Evolutionary conservation across 2,113 vertebrate genomes (phyloP), one percentile per base, ranked within the genome.

Genomic region (Salvator merianae): DNA sequence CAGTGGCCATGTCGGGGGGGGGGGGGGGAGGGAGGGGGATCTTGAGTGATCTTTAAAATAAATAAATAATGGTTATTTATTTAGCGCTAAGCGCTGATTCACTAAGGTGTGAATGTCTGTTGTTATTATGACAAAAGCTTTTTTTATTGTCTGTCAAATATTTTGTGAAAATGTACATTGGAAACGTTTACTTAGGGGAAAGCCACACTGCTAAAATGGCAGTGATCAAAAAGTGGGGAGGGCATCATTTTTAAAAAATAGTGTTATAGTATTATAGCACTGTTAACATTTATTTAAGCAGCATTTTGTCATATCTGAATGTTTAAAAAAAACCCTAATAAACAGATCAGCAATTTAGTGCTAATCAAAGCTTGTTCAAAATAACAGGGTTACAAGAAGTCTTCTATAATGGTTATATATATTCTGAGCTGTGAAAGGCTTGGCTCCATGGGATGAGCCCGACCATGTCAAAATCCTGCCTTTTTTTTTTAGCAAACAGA

Each of bases 1-100:
- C 1, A 59, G 26, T 28, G 59, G 13, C 30, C 36, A n/a, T n/a
- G n/a, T n/a, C n/a, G n/a, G n/a, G n/a, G n/a, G n/a, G n/a, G n/a
- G 1, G 53, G 36, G 4, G 65, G 20, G 14, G 5, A 8, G 40
- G 16, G 3, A 16, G 3, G 16, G 55, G 4, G 59, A 55, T 26
- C 53, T 38, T 36, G 68, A n/a, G 38, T 34, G 30, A 63, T 73
- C 5, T 63, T 81, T 32, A 40, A 69, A 62, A 34, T 38, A 78
- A 38, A 71, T 70, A 59, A 59, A 82, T 72, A 73, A 2, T 18
- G 40, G 38, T 63, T 32, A 43, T 82, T 82, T 82, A 73, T 82
- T 78, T 82, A 73, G 36, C 40, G 34, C 36, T 82, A 73, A 82
- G 70, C 30, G 28, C 70, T 82, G 32, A 38, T 73, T 82, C 40